Base-by-base conservation (phyloP, 2,888 invertebrate genomes). In the Amiota minor region DNA sequence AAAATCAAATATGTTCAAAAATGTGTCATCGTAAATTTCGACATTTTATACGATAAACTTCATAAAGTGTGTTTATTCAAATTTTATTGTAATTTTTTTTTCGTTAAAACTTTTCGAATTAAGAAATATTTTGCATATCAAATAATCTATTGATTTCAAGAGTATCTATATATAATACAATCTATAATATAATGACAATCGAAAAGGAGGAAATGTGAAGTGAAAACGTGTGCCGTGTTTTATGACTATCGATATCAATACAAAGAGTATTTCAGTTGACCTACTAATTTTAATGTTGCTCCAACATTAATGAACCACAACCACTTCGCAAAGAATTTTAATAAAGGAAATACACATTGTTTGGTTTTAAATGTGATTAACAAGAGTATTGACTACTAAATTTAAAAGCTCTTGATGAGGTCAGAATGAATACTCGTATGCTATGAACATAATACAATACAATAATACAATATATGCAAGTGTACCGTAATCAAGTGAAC, bases 51-150 rank as follows among this genome's bases (percentile, higher is more conserved):
- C 35, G 35, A 35, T 49, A 65, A 49, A 65, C 49, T 47, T 65
- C 16, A 65, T n/a, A 65, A 65, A 65, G 20, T 65, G 49, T 49
- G 49, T 65, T 65, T 49, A 65, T 65, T 65, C 47, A 64, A 64
- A 64, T 64, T 46, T 35, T 35, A 35, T 35, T 35, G 35, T 35
- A 35, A 6, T 35, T 35, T 35, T 35, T 11, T 64, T 47, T 14
- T 9, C 64, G 12, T 46, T 47, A 65, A 59, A 59, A 2, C 6
- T 35, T 35, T 35, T 35, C 6, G 6, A 35, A 59, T 59, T 23
- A 59, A 64, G 46, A 64, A 35, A 46, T 46, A 46, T 64, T 64
- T 64, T 64, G 64, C 64, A 64, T 64, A n/a, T 64, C 46, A 64
- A 64, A 46, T 64, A 18, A 35, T 35, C 2, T 35, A 6, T 35